Conservation (phyloP, 2,113 vertebrate genomes). For the Saccopteryx bilineata region DNA sequence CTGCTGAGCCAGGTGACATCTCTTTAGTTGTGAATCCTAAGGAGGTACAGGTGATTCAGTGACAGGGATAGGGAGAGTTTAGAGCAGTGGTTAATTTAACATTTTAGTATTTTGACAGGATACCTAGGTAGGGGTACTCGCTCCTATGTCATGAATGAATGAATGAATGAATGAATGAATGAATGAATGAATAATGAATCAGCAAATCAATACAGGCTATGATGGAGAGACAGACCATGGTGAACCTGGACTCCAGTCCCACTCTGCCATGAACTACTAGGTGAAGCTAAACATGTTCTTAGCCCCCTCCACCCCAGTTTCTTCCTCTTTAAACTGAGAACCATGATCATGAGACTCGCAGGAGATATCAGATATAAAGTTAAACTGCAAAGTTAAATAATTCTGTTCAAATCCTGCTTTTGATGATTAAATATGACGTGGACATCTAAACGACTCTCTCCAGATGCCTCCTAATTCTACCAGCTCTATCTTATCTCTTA, state of each 20-base stretch:
- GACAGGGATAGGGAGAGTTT: not conserved
- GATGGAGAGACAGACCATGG: not conserved
- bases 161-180: not conserved
- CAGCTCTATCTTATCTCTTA: not conserved
- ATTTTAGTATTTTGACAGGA: constrained; percentile 17
- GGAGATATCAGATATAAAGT: constrained; percentile 19
- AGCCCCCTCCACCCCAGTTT: not conserved
- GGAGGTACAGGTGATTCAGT: not conserved
- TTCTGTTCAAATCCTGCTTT: constrained; percentile 21
- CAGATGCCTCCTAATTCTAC: not conserved
- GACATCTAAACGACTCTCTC: not conserved
- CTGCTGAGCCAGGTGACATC: not conserved
- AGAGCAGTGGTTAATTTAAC: not conserved
- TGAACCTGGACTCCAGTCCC: not conserved
- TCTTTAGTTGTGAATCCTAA: not conserved
- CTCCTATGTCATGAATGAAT: not conserved
- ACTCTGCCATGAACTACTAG: not conserved
- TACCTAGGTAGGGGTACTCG: not conserved
- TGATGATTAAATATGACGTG: constrained; percentile 42
- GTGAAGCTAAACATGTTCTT: not conserved
- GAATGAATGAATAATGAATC: not conserved
- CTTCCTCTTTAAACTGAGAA: constrained; percentile 39
- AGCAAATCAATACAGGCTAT: not conserved
- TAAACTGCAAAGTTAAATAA: constrained; percentile 41
- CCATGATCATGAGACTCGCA: not conserved